These are phyloP conservation scores for Cerastis leucographa DNA, from an alignment of 2,888 invertebrate genomes.

Conservation along the genomic window DNA sequence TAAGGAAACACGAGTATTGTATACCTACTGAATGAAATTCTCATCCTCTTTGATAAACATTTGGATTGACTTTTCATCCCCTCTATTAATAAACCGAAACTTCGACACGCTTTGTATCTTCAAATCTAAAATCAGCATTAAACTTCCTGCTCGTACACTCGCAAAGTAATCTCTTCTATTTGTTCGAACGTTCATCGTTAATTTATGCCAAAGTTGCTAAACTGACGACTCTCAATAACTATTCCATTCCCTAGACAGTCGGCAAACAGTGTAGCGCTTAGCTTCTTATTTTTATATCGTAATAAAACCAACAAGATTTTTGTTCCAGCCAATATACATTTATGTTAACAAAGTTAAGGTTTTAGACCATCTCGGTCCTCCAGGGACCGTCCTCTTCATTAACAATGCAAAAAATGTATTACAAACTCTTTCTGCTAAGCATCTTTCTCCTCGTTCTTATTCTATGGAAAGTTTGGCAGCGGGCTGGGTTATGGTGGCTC, in stretches of 20 bases:
- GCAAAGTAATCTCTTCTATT: conserved; percentile 49
- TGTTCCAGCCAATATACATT: conserved; percentile 63
- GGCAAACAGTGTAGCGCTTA: conserved; percentile 18
- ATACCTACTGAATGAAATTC: background rate
- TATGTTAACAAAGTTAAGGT: conserved; percentile 64
- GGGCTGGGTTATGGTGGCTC: conserved; percentile 27
- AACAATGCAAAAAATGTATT: conserved; percentile 65
- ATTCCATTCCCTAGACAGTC: conserved; percentile 43
- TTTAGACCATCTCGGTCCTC: conserved; percentile 54
- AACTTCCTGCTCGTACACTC: conserved; percentile 17
- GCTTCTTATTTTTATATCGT: conserved; percentile 47
- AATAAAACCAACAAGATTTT: conserved; percentile 65
- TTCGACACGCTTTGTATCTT: conserved; percentile 19
- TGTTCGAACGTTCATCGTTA: conserved; percentile 46
- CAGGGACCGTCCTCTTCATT: conserved; percentile 58
- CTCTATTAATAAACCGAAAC: conserved; percentile 18
- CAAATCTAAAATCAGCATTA: conserved; percentile 28
- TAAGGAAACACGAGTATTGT: background rate
- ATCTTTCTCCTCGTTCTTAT: conserved; percentile 50
- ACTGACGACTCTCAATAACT: conserved; percentile 50
- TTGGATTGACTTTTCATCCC: conserved; percentile 12
- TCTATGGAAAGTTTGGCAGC: conserved; percentile 49
- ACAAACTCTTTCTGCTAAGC: conserved; percentile 60
- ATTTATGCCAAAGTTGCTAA: conserved; percentile 56
- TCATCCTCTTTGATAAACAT: background rate